Conservation (phyloP, 2,113 vertebrate genomes). For the Bos taurus region ARS-UCD2.0 NC_037332.1:113280501-113281000, state of each 20-base stretch:
- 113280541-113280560: not conserved
- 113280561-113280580: not conserved
- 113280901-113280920: not conserved
- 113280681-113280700: conserved; percentile 16
- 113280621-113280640: not conserved
- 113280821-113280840: not conserved
- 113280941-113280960: not conserved
- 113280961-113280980: not conserved
- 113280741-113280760: not conserved
- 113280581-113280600: not conserved
- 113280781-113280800: not conserved
- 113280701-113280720: conserved; percentile 53
- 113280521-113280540: not conserved
- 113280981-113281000: not conserved
- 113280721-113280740: conserved; percentile 22
- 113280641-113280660: not conserved
- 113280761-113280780: not conserved
- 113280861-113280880: not conserved
- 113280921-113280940: not conserved
- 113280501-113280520: not conserved
- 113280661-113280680: conserved; percentile 25
- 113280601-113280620: not conserved
- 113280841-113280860: not conserved
- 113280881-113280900: not conserved
- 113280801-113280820: not conserved